These are phyloP conservation scores for Thoracochromis brauschi DNA, from an alignment of 2,113 vertebrate species.

Conservation along the genomic window DNA sequence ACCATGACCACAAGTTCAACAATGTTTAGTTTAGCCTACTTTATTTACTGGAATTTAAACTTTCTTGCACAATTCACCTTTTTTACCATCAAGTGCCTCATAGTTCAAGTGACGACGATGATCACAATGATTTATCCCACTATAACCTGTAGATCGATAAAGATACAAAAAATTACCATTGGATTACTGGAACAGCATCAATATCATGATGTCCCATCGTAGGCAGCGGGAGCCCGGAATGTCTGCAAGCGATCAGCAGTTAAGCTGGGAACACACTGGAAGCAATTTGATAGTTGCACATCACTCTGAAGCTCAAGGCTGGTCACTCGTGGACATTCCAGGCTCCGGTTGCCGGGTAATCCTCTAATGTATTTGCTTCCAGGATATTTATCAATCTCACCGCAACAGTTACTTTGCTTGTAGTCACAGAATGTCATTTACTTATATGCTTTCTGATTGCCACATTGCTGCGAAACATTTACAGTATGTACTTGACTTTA, in stretches of 20 bases:
- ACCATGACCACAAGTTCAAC: neutral
- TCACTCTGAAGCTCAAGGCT: neutral
- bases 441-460: fast-evolving
- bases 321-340: neutral
- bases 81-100: neutral
- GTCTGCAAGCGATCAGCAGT: neutral
- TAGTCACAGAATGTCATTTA: neutral
- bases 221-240: fast-evolving
- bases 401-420: neutral
- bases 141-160: neutral
- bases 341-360: neutral
- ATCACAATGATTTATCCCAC: neutral
- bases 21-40: neutral
- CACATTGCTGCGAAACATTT: fast-evolving
- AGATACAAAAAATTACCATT: neutral
- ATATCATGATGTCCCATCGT: neutral
- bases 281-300: neutral
- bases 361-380: neutral
- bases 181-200: neutral
- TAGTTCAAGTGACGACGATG: neutral
- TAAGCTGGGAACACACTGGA: neutral
- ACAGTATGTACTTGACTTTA: neutral
- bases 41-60: neutral
- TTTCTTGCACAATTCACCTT: neutral
- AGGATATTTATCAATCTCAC: neutral